Conservation (phyloP, 2,113 vertebrate genomes). For the Columbina picui region DNA sequence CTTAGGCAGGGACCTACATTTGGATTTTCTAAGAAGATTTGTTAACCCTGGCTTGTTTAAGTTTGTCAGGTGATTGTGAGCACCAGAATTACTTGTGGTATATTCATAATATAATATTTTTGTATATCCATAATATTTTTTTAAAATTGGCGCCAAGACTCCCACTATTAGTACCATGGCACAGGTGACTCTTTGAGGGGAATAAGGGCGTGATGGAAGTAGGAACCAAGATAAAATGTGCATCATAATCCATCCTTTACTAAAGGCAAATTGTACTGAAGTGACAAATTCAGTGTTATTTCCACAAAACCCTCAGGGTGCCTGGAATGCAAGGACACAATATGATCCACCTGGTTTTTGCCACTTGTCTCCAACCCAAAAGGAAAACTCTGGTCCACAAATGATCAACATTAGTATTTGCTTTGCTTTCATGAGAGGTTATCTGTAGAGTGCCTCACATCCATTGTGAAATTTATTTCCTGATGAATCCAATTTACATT, state of each 20-base stretch:
- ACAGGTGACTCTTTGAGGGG: not conserved
- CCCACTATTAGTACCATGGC: not conserved
- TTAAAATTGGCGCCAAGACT: not conserved
- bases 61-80: not conserved
- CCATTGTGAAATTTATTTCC: constrained; percentile 79
- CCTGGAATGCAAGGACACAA: not conserved
- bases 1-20: not conserved
- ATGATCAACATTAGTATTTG: constrained; percentile 57
- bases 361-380: not conserved
- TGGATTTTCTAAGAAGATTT: not conserved
- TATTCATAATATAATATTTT: not conserved
- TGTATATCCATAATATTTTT: not conserved
- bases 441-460: constrained; percentile 79
- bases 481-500: constrained; percentile 87
- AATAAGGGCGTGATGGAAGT: not conserved
- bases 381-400: constrained; percentile 19
- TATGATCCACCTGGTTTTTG: not conserved
- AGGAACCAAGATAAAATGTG: not conserved
- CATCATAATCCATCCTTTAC: not conserved
- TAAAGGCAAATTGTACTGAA: not conserved
- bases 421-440: constrained; percentile 72
- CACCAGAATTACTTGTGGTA: not conserved
- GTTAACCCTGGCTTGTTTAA: not conserved
- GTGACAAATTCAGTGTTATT: not conserved
- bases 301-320: not conserved